Base-by-base conservation (phyloP, 2,113 vertebrate genomes). In the Muntiacus muntjak region DNA sequence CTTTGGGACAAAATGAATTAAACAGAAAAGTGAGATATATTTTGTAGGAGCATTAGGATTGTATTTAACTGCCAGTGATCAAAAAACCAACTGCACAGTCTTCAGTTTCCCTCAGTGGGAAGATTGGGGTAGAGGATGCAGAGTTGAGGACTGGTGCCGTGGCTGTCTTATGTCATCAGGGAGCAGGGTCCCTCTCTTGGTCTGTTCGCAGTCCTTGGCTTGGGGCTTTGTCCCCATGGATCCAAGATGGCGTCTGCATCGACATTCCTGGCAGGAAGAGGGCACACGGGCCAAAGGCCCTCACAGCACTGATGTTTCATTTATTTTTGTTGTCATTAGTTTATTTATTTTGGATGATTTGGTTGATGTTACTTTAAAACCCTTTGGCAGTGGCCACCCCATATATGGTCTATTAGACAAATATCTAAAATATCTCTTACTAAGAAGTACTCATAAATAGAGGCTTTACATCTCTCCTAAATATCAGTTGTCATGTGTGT, bases 331-430 rank as follows among this genome's bases (percentile, higher is more conserved):
- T 16, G 11, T 76, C 43, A 85, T 94, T 96, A 76, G 60, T 81
- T 96, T 67, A n/a, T 94, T 91, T 86, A 64, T 88, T 93, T 97
- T 91, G 28, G 19, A 91, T 90, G 67, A 93, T 89, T 94, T 81
- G 28, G 47, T 91, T 93, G 76, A n/a, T 88, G 76, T 50, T 93
- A 93, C 90, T 97, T 97, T 96, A 83, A 88, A 91, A 57, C 40
- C n/a, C 74, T 45, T 93, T 57, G 25, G 50, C 54, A 23, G 50
- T 94, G 60, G 45, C 45, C 25, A 15, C 26, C 10, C 86, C 47
- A 94, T 58, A 54, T 8, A 81, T 89, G 64, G 19, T 76, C n/a
- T 76, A 43, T 87, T 40, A 87, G 88, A 82, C 3, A 88, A 45
- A 87, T 83, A 78, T n/a, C 64, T 92, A 79, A 92, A 92, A 87